These are phyloP conservation scores for Petroica traversi DNA, from an alignment of 2,113 vertebrate genomes.

Conservation along the genomic window DNA sequence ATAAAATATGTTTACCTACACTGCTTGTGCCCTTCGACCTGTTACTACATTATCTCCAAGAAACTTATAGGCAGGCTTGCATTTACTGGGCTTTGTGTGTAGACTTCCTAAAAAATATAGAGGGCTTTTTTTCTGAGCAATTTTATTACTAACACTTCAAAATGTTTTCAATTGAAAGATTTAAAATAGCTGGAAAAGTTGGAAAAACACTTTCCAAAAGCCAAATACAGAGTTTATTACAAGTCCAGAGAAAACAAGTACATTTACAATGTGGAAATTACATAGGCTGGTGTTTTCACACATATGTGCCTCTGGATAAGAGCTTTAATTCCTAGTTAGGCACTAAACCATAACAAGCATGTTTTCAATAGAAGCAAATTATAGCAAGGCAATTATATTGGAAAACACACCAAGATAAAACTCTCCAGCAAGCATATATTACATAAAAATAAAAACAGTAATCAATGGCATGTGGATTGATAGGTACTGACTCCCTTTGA, in stretches of 20 bases:
- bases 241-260: not conserved
- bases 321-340: not conserved
- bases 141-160: not conserved
- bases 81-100: not conserved
- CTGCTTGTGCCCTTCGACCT: not conserved
- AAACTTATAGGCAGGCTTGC: not conserved
- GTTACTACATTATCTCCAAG: not conserved
- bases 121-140: not conserved
- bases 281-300: slow-evolving; percentile 6
- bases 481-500: not conserved
- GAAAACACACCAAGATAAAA: not conserved
- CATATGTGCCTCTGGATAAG: not conserved
- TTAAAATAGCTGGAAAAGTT: not conserved
- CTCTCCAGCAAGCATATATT: not conserved
- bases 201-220: not conserved
- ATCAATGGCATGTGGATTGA: not conserved
- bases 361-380: not conserved
- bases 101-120: not conserved
- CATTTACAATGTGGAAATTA: slow-evolving; percentile 23
- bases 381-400: not conserved
- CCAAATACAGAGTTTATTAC: not conserved
- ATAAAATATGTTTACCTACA: not conserved
- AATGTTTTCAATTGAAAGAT: not conserved
- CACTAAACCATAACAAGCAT: not conserved
- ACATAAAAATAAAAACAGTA: not conserved